phyloP scores from a whole-genome alignment of 2,113 vertebrate species.

The Toxotes chatareus region DNA sequence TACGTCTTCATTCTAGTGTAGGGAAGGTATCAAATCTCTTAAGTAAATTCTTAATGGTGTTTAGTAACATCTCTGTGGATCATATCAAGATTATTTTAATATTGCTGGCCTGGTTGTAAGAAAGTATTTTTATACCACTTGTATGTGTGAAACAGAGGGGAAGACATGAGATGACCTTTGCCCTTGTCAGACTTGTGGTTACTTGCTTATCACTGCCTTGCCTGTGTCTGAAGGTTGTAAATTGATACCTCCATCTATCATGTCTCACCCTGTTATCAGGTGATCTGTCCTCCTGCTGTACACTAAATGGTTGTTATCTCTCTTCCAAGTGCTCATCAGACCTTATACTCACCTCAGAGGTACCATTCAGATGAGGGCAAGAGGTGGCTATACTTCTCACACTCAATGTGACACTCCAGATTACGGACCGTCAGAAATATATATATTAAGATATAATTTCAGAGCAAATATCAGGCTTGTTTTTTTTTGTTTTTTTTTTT shows the following conservation, averaged over 20 bases:
- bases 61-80: slow-evolving; percentile 26
- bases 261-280: slow-evolving; percentile 71
- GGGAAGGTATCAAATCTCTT: slow-evolving; percentile 4
- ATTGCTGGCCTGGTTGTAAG: background rate
- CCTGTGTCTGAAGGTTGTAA: slow-evolving; percentile 70
- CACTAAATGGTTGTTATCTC: slow-evolving; percentile 75
- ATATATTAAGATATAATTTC: slow-evolving; percentile 10
- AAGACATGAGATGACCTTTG: slow-evolving; percentile 60
- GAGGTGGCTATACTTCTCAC: slow-evolving; percentile 24
- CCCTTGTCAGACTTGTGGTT: slow-evolving; percentile 64
- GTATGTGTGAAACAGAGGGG: slow-evolving; percentile 33
- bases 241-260: slow-evolving; percentile 75
- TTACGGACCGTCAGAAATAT: background rate
- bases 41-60: slow-evolving; percentile 9
- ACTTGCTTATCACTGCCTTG: slow-evolving; percentile 72
- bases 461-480: background rate
- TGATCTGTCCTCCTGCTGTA: slow-evolving; percentile 69
- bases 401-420: slow-evolving; percentile 3
- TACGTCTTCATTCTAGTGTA: slow-evolving; percentile 30
- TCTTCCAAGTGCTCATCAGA: slow-evolving; percentile 58
- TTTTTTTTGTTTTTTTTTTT: background rate
- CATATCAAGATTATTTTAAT: slow-evolving; percentile 7
- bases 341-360: slow-evolving; percentile 55
- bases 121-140: background rate
- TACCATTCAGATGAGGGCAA: slow-evolving; percentile 49